Evolutionary conservation across 1,140 invertebrate species (phyloP), one percentile per base, ranked within the genome.

Genomic region (Aphis gossypii): DNA sequence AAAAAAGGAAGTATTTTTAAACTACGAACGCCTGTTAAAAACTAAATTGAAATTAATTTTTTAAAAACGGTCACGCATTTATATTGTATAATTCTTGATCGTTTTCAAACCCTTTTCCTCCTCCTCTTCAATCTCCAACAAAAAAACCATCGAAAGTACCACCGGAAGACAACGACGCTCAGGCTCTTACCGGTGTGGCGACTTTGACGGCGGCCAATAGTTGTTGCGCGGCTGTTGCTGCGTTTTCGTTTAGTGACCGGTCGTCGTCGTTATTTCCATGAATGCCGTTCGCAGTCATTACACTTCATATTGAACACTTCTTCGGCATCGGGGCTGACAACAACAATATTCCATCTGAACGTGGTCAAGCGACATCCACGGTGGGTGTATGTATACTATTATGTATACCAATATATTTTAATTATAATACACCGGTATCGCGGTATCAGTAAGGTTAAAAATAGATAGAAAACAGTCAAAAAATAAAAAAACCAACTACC

Each of bases 231-330:
- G 90, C n/a, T 35, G 68, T n/a, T 11, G 51, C 48, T 44, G 88
- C 54, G 35, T 90, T 90, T 60, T 90, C 88, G 54, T 60, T 54
- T 41, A 56, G 35, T 18, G 88, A 41, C 88, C 88, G 88, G 30
- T 90, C 54, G 54, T 56, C 51, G 21, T 60, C 88, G 88, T 60
- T 54, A 56, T 92, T 30, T 41, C 46, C 76, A 48, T 84, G 44
- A 82, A 84, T 48, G 76, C n/a, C 82, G 76, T 92, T 92, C 48
- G 91, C 76, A 41, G 91, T 83, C 91, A 92, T 92, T 68, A 82
- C 76, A 54, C 30, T n/a, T 87, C 91, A 54, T 84, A 38, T n/a
- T 21, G 82, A 48, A 82, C 60, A 51, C 83, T 30, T 35, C 30
- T 51, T 54, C 88, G 35, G 35, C 51, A 54, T 4, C 35, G 88